phyloP scores from a whole-genome alignment of 2,113 vertebrate species.

The Mugil cephalus region DNA sequence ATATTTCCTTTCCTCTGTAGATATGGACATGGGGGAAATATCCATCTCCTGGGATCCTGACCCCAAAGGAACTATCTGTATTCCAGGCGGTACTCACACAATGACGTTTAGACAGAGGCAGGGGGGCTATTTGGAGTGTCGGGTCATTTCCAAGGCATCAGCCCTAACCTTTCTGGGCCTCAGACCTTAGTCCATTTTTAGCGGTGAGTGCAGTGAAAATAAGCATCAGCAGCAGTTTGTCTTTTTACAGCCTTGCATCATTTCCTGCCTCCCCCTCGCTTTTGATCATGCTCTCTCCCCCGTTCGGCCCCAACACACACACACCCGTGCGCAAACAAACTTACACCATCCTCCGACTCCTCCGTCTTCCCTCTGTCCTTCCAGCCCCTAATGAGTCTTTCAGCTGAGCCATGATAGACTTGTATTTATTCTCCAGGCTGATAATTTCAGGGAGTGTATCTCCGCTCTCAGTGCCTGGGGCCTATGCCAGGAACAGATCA shows the following conservation, averaged over 20 bases:
- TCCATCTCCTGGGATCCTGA: conserved; percentile 78
- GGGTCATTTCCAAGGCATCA: conserved; percentile 82
- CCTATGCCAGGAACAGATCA: conserved; percentile 86
- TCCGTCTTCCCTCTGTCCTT: conserved; percentile 77
- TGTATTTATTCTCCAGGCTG: conserved; percentile 85
- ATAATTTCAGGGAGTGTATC: conserved; percentile 84
- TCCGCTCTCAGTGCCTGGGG: conserved; percentile 78
- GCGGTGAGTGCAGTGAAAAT: conserved; percentile 86
- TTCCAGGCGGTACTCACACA: conserved; percentile 84
- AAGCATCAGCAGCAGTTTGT: conserved; percentile 85
- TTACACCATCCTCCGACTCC: conserved; percentile 67
- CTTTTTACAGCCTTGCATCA: conserved; percentile 85
- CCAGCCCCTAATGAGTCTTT: conserved; percentile 89
- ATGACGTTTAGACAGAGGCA: conserved; percentile 81
- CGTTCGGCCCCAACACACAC: conserved; percentile 61
- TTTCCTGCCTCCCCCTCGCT: conserved; percentile 87
- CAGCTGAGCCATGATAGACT: conserved; percentile 85
- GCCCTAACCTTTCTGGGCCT: conserved; percentile 79
- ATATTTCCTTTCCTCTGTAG: conserved; percentile 80
- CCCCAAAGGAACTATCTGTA: conserved; percentile 77
- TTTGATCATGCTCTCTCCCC: conserved; percentile 80
- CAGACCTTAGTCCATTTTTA: conserved; percentile 88
- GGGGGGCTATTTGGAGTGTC: conserved; percentile 84
- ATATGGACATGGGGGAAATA: conserved; percentile 77
- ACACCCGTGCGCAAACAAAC: conserved; percentile 57